These are phyloP conservation scores for Caenorhabditis sinica DNA, from an alignment of 2,888 invertebrate genomes.

Conservation along the genomic window DNA sequence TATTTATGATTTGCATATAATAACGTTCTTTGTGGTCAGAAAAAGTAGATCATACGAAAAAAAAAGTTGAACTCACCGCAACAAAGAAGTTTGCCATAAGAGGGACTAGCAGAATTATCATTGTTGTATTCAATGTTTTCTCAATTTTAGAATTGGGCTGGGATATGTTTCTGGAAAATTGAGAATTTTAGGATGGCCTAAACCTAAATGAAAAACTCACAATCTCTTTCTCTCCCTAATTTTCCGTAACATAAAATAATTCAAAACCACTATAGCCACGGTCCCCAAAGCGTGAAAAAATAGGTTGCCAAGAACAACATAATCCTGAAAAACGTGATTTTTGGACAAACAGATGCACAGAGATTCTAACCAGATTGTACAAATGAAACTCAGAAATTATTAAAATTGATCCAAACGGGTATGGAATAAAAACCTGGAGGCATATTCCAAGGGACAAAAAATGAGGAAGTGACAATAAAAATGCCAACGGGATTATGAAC, in stretches of 20 bases:
- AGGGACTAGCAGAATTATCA: slow-evolving; percentile 39
- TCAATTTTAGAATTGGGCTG: slow-evolving; percentile 20
- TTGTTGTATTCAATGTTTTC: slow-evolving; percentile 27
- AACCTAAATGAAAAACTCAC: not conserved
- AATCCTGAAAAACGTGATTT: slow-evolving; percentile 3
- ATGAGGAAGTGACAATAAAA: slow-evolving; percentile 3
- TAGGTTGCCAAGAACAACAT: not conserved
- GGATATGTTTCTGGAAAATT: not conserved
- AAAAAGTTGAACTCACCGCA: slow-evolving; percentile 2
- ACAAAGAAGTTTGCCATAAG: not conserved
- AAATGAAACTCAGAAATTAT: slow-evolving; percentile 6
- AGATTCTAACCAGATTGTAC: not conserved
- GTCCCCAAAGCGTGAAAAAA: not conserved
- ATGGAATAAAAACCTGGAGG: slow-evolving; percentile 29
- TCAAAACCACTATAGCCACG: not conserved
- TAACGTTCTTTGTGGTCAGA: not conserved
- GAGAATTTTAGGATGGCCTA: not conserved
- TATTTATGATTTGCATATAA: not conserved
- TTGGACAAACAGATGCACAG: not conserved
- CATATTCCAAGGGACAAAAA: slow-evolving; percentile 16
- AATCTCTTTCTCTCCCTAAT: not conserved
- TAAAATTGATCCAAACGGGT: slow-evolving; percentile 26
- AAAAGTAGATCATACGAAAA: not conserved
- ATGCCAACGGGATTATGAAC: not conserved
- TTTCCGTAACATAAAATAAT: slow-evolving; percentile 17